These are phyloP conservation scores for Blastobasis lacticolella DNA, from an alignment of 2,888 invertebrate species.

Conservation along the genomic window DNA sequence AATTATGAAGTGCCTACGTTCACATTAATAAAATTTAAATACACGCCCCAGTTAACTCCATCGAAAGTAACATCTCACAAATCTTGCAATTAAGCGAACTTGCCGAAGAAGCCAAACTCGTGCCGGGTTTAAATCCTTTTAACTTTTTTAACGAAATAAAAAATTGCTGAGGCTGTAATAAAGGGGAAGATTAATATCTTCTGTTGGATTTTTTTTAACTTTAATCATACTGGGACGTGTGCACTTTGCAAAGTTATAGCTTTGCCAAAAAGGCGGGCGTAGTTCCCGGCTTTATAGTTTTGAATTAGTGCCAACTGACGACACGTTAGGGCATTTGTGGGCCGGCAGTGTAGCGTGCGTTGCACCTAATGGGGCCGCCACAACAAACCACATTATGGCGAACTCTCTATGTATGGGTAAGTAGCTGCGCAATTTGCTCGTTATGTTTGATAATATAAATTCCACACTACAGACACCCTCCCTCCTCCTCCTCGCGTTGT, in stretches of 20 bases:
- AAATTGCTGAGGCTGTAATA: neutral
- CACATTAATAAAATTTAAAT: neutral
- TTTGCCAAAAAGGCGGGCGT: constrained; percentile 22
- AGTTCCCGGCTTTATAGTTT: constrained; percentile 23
- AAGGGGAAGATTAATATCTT: constrained; percentile 6
- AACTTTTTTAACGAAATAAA: constrained; percentile 1
- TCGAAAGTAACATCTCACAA: neutral
- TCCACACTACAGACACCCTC: no score
- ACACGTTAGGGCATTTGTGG: constrained; percentile 15
- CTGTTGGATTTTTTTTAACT: constrained; percentile 7
- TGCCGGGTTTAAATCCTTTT: neutral
- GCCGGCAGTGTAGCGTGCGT: constrained; percentile 2
- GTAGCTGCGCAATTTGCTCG: no score
- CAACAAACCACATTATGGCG: no score
- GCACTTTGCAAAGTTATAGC: constrained; percentile 2
- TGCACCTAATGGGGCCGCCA: neutral
- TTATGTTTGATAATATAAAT: no score
- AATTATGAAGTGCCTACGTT: neutral
- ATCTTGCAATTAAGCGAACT: neutral
- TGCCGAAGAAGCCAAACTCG: no score
- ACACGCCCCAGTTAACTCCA: neutral
- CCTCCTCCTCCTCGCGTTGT: no score
- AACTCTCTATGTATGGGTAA: no score
- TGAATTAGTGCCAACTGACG: constrained; percentile 32
- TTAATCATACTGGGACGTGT: constrained; percentile 1